Conservation (phyloP, 2,797 vertebrate genomes). For the Podarcis lilfordi region DNA sequence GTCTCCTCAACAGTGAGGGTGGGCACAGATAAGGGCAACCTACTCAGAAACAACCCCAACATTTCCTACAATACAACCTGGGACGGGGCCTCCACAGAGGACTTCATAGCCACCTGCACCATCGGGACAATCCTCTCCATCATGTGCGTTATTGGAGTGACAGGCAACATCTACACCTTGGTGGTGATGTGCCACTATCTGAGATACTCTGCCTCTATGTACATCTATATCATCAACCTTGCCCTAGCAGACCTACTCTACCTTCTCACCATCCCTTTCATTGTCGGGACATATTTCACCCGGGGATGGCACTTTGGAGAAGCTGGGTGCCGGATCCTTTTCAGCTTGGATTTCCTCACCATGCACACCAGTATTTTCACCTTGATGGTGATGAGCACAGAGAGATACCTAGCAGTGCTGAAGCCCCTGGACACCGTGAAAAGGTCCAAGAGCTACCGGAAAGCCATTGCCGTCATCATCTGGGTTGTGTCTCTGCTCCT, state of each 20-base stretch:
- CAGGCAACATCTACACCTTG: constrained; percentile 91
- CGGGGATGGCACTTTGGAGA: constrained; percentile 92
- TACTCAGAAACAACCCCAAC: constrained; percentile 75
- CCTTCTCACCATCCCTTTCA: constrained; percentile 91
- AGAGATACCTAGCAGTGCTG: constrained; percentile 90
- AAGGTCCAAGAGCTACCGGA: constrained; percentile 91
- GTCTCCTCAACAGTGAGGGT: constrained; percentile 63
- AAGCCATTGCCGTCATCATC: constrained; percentile 87
- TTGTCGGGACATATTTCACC: constrained; percentile 90
- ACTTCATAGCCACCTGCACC: constrained; percentile 84
- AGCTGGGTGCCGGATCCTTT: constrained; percentile 86
- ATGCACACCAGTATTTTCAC: constrained; percentile 97
- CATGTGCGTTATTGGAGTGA: constrained; percentile 89
- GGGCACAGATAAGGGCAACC: constrained; percentile 69
- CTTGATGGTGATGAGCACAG: constrained; percentile 91
- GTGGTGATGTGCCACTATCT: constrained; percentile 93
- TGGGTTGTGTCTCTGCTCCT: constrained; percentile 89
- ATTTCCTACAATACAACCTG: constrained; percentile 57
- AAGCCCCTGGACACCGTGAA: constrained; percentile 91
- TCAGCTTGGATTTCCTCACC: constrained; percentile 92
- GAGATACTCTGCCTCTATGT: constrained; percentile 90
- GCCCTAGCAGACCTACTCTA: constrained; percentile 91
- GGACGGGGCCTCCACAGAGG: constrained; percentile 70
- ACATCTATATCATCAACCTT: constrained; percentile 93
- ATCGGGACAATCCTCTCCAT: constrained; percentile 88